Evolutionary conservation across 2,797 vertebrate species (phyloP), one percentile per base, ranked within the genome.

Genomic region (Sparus aurata): DNA sequence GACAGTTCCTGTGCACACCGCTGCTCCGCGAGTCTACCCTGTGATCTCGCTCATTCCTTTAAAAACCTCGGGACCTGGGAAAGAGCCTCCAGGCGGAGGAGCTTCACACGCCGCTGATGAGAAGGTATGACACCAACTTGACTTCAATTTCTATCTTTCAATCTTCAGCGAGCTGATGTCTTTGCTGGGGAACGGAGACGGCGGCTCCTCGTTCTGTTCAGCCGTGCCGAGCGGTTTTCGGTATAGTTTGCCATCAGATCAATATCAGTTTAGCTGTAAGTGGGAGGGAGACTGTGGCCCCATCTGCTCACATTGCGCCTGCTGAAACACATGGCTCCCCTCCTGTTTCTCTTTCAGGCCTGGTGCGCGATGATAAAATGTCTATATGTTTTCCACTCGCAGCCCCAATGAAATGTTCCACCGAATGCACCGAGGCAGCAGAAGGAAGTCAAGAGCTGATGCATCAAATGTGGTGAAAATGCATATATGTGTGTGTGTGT

Each of bases 191-290:
- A 82, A 88, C 69, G 82, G 47, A 78, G 49, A 69, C 62, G 41
- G 27, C 15, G 75, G 66, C 75, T 79, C 52, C 16, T 64, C 68
- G 49, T 70, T 80, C 63, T 85, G 64, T 58, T 83, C 73, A 73
- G 78, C 74, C 11, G 17, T 75, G 72, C 79, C 82, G 80, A 72
- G 75, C 50, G 63, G 64, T 71, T 86, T 79, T 84, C 79, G 81
- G 61, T 72, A 57, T 72, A 83, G 82, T 87, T 89, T 89, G 66
- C 79, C 79, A 78, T 90, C 25, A 73, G 75, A 87, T 89, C 65
- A 69, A 73, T 85, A 82, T 83, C 73, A 78, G 69, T 86, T 87
- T 63, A 84, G 81, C 74, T 75, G 73, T 69, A 61, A 68, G 79
- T 80, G 65, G 70, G 64, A 83, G 60, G 41, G 62, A 43, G 62